phyloP scores from a whole-genome alignment of 92 coral and sea anemone genomes.

The Metridium senile region DNA sequence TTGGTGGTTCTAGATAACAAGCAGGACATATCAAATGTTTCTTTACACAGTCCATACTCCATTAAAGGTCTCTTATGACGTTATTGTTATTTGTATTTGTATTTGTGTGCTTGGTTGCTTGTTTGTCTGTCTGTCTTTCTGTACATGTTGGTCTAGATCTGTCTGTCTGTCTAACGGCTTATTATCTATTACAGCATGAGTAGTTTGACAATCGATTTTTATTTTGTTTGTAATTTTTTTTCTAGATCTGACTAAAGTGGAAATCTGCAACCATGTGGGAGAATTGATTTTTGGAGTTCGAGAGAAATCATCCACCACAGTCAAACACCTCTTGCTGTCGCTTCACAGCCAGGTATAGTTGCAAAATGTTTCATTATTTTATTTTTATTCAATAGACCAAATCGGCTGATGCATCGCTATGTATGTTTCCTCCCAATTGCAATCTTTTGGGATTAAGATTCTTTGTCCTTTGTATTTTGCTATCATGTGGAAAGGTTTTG shows the following conservation, averaged over 20 bases:
- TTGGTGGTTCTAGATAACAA: not conserved
- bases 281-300: constrained; percentile 3
- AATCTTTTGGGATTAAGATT: too few species aligned
- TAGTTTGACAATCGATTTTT: not conserved
- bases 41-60: not conserved
- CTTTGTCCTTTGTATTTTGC: too few species aligned
- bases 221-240: not conserved
- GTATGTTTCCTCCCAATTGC: too few species aligned
- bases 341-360: constrained; percentile 2
- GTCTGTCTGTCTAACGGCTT: not conserved
- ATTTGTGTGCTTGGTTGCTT: not conserved
- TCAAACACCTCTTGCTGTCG: constrained; percentile 2
- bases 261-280: not conserved
- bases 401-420: too few species aligned
- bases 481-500: too few species aligned
- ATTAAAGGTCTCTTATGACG: not conserved
- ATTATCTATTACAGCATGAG: too few species aligned
- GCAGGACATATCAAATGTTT: not conserved
- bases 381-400: too few species aligned
- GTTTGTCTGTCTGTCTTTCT: not conserved
- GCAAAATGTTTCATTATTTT: too few species aligned
- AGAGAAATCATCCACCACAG: constrained; percentile 15
- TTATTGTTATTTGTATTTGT: not conserved
- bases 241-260: constrained; percentile 29
- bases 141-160: not conserved